Evolutionary conservation across 2,797 vertebrate genomes (phyloP).

Genomic region (Aulostomus chinensis): DNA sequence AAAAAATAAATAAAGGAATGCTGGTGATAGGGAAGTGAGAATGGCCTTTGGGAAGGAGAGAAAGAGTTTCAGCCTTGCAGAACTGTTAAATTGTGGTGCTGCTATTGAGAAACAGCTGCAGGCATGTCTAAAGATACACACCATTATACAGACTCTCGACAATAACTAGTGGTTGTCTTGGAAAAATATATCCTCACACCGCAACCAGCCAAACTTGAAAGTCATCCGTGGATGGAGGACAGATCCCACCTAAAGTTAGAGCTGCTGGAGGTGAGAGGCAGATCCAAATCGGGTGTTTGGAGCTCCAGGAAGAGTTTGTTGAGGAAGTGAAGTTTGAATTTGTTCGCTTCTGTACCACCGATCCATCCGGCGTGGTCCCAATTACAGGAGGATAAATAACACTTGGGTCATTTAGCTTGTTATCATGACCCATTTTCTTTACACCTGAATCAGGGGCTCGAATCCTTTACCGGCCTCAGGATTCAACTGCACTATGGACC

Average conservation of each 20-base stretch:
- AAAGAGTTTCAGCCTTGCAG: conserved; percentile 18
- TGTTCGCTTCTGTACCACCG: too few relatives aligned
- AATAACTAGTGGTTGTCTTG: conserved; percentile 1
- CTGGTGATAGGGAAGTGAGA: conserved; percentile 23
- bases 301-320: too few relatives aligned
- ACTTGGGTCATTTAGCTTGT: too few relatives aligned
- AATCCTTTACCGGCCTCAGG: too few relatives aligned
- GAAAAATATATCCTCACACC: neutral
- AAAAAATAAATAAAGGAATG: conserved; percentile 10
- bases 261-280: neutral
- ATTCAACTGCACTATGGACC: too few relatives aligned
- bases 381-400: too few relatives aligned
- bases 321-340: too few relatives aligned
- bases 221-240: neutral
- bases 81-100: neutral
- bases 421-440: too few relatives aligned
- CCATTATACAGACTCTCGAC: conserved; percentile 2
- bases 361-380: too few relatives aligned
- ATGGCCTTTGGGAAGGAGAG: conserved; percentile 31
- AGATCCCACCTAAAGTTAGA: neutral
- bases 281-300: too few relatives aligned
- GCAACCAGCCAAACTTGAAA: neutral
- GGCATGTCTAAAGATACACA: conserved; percentile 8
- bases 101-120: conserved; percentile 25
- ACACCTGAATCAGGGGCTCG: too few relatives aligned